Evolutionary conservation across 2,113 vertebrate species (phyloP).

Genomic region (Alligator mississippiensis): DNA sequence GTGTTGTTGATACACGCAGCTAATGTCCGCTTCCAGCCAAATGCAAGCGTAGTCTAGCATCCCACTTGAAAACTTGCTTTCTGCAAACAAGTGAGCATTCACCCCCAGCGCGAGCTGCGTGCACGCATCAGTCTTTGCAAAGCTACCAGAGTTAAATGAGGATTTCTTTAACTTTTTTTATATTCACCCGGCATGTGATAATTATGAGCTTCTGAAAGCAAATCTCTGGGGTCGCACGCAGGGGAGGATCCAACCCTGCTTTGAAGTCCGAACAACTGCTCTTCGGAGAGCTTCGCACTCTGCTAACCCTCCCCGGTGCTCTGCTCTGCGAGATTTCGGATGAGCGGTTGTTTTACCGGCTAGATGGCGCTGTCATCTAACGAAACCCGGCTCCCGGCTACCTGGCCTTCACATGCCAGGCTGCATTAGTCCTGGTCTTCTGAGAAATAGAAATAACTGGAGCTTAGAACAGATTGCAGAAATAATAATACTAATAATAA

Average conservation of each 20-base stretch:
- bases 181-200: neutral
- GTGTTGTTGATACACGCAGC: neutral
- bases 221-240: neutral
- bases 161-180: neutral
- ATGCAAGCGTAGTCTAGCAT: neutral
- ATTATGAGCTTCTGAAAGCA: neutral
- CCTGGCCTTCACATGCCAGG: neutral
- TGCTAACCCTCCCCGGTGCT: neutral
- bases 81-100: neutral
- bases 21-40: neutral
- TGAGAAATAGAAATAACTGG: neutral
- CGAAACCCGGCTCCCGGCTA: slow-evolving; percentile 48
- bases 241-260: neutral
- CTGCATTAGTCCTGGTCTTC: neutral
- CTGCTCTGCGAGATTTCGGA: neutral
- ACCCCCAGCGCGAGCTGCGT: neutral
- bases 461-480: neutral
- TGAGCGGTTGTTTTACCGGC: slow-evolving; percentile 43
- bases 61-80: neutral
- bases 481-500: neutral
- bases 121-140: neutral
- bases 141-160: neutral
- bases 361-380: slow-evolving; percentile 84
- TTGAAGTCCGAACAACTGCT: neutral
- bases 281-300: neutral